Conservation (phyloP, 2,797 vertebrate species). For the Silurus lanzhouensis region DNA sequence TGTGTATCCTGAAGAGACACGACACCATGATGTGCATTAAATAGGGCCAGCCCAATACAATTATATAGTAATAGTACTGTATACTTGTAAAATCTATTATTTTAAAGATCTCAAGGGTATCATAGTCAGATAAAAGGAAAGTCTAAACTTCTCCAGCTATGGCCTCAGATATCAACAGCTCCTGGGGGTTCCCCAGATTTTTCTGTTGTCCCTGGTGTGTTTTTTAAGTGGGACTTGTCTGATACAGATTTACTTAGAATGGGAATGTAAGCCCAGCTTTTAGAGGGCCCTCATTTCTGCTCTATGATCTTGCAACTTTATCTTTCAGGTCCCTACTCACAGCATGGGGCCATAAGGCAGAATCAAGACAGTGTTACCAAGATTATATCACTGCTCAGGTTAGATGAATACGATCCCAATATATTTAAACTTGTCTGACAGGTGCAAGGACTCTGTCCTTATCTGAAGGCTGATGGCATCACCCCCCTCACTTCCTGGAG, state of each 20-base stretch:
- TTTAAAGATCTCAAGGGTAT: background rate
- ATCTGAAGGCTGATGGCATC: background rate
- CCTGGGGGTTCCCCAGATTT: background rate
- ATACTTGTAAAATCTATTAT: background rate
- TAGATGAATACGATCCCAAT: background rate
- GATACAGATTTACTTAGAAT: background rate
- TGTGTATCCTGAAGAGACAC: background rate
- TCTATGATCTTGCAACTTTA: background rate
- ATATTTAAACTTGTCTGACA: background rate
- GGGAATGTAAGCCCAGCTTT: background rate
- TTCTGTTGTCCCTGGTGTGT: background rate
- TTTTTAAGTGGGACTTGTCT: background rate
- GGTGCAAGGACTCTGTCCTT: background rate
- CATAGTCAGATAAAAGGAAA: background rate
- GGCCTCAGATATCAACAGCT: background rate
- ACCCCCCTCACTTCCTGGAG: background rate
- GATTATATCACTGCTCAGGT: background rate
- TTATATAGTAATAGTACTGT: background rate
- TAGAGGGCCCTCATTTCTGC: background rate
- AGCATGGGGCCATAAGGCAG: too few species aligned
- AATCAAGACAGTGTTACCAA: background rate
- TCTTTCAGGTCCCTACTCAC: background rate
- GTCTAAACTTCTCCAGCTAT: background rate
- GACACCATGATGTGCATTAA: background rate
- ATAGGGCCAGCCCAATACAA: background rate